phyloP scores from a whole-genome alignment of 2,888 invertebrate genomes.

The Aphidius colemani region DNA sequence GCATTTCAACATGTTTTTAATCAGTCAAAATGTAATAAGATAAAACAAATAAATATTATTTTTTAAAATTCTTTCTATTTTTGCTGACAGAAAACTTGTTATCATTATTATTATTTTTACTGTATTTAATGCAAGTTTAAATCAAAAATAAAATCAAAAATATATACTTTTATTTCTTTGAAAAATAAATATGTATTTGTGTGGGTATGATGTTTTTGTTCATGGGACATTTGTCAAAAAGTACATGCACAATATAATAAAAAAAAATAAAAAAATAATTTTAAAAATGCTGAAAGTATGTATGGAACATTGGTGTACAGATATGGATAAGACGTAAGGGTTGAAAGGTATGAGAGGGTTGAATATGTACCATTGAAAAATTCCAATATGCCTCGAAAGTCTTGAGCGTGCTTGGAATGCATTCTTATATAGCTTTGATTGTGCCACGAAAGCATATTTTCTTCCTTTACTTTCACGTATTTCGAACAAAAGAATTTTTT shows the following conservation, averaged over 20 bases:
- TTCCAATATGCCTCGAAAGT: slow-evolving; percentile 56
- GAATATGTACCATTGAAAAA: slow-evolving; percentile 43
- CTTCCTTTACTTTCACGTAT: slow-evolving; percentile 47
- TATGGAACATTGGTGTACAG: slow-evolving; percentile 20
- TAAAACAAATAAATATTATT: not conserved
- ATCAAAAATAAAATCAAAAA: slow-evolving; percentile 2
- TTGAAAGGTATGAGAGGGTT: slow-evolving; percentile 22
- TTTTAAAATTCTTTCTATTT: not conserved
- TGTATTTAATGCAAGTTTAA: too few relatives aligned
- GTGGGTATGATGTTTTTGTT: slow-evolving; percentile 20
- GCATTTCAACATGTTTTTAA: slow-evolving; percentile 12
- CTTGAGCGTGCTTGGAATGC: slow-evolving; percentile 54
- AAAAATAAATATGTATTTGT: too few relatives aligned
- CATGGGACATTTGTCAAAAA: slow-evolving; percentile 36
- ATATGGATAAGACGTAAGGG: slow-evolving; percentile 3
- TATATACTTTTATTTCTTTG: not conserved
- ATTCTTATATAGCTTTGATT: slow-evolving; percentile 52
- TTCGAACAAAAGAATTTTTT: slow-evolving; percentile 32
- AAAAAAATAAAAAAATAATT: slow-evolving; percentile 12
- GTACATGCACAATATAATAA: slow-evolving; percentile 14
- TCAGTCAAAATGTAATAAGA: not conserved
- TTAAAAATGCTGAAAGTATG: slow-evolving; percentile 24
- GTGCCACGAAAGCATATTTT: slow-evolving; percentile 57
- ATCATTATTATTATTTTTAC: not conserved
- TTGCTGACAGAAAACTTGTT: not conserved